A percentile compares a stretch with the other conserved stretches of the same genome.
Conservation (phyloP, 2,113 vertebrate species). For the Sylvilagus bachmani region DNA sequence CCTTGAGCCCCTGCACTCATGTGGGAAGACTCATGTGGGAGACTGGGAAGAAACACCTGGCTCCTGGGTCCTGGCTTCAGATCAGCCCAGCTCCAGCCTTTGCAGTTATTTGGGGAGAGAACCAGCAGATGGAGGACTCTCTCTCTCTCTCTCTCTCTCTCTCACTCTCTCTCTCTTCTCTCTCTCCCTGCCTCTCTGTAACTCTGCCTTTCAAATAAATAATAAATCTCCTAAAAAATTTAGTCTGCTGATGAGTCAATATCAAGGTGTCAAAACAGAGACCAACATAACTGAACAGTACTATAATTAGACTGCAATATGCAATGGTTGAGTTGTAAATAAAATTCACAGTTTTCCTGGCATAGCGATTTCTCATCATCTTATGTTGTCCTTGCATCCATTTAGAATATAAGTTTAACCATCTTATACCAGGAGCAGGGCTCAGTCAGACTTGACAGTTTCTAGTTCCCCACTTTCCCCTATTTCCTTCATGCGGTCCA, state of each 20-base stretch:
- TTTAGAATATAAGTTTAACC: neutral
- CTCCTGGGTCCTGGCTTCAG: too few species aligned
- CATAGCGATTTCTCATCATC: neutral
- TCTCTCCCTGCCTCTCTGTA: too few species aligned
- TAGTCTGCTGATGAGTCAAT: neutral
- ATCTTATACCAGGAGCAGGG: neutral
- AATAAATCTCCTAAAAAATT: too few species aligned
- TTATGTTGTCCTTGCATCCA: neutral
- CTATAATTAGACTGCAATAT: neutral
- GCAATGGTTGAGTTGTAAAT: neutral
- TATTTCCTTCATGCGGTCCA: neutral
- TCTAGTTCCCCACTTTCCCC: neutral
- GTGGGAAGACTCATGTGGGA: too few species aligned
- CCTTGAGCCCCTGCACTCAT: too few species aligned
- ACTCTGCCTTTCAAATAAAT: too few species aligned
- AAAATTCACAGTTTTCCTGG: neutral
- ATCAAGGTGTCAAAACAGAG: neutral
- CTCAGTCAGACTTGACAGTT: neutral
- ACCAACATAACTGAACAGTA: neutral
- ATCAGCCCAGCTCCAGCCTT: too few species aligned
- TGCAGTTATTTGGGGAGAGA: too few species aligned
- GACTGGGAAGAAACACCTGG: too few species aligned
- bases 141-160: too few species aligned
- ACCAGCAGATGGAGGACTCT: too few species aligned
- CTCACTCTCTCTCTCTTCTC: too few species aligned